Evolutionary conservation across 2,113 vertebrate genomes (phyloP).

Genomic region (Empidonax alnorum): DNA sequence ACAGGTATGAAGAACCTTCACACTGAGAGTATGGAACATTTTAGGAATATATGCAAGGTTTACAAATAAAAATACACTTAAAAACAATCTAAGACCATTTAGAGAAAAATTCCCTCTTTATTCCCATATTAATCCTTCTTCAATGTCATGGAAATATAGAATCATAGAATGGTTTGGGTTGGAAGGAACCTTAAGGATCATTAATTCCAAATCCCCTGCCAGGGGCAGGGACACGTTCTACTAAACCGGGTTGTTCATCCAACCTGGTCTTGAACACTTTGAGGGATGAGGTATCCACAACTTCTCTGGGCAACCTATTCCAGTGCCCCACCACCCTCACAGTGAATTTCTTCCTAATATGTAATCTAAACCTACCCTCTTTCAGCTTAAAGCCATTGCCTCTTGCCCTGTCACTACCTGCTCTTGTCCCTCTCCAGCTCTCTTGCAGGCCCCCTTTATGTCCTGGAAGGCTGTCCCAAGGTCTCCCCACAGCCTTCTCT

Average conservation of each 20-base stretch:
- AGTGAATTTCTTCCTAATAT: background rate
- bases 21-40: fast-evolving
- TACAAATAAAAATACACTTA: background rate
- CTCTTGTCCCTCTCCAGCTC: background rate
- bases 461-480: background rate
- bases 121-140: background rate
- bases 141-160: background rate
- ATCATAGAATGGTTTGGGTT: background rate
- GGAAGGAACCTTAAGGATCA: background rate
- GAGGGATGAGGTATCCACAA: background rate
- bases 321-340: too few species aligned
- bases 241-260: background rate
- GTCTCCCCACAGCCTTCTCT: background rate
- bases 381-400: background rate
- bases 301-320: background rate
- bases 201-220: background rate
- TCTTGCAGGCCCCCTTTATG: background rate
- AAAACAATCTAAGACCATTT: background rate
- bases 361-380: background rate
- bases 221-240: background rate
- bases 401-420: background rate
- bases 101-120: background rate
- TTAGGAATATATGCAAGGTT: background rate
- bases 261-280: background rate
- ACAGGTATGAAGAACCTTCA: background rate